phyloP scores from a whole-genome alignment of 2,888 invertebrate species.

The Lycophotia porphyrea region DNA sequence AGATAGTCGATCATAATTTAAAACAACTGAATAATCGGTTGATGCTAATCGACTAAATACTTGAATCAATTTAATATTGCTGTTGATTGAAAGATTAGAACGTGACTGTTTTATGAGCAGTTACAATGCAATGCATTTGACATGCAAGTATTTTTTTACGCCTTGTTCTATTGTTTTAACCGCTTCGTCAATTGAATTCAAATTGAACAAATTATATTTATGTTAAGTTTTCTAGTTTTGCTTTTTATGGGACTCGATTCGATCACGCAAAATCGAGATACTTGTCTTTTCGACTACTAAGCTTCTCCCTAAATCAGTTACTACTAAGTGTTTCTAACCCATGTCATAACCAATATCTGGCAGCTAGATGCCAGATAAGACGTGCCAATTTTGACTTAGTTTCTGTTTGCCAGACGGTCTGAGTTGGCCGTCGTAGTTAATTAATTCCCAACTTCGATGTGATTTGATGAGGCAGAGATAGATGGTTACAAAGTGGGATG shows the following conservation, averaged over 20 bases:
- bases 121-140: constrained; percentile 31
- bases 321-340: constrained; percentile 67
- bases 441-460: constrained; percentile 82
- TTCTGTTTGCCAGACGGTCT: constrained; percentile 67
- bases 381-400: constrained; percentile 81
- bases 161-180: constrained; percentile 13
- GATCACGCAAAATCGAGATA: background rate
- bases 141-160: constrained; percentile 31
- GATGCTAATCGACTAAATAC: constrained; percentile 13
- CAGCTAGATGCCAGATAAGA: constrained; percentile 76
- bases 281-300: background rate
- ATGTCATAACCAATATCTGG: constrained; percentile 79
- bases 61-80: constrained; percentile 22
- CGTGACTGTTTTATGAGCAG: constrained; percentile 29
- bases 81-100: constrained; percentile 29
- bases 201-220: background rate
- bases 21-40: constrained; percentile 25
- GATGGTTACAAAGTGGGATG: constrained; percentile 64
- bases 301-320: constrained; percentile 15
- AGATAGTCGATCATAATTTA: constrained; percentile 33
- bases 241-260: background rate
- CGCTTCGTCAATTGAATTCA: constrained; percentile 18
- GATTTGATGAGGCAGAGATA: constrained; percentile 80
- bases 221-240: background rate
- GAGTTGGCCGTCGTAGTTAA: constrained; percentile 78